Conservation (phyloP, 92 coral and sea anemone species). For the Epizoanthus fatuus region DNA sequence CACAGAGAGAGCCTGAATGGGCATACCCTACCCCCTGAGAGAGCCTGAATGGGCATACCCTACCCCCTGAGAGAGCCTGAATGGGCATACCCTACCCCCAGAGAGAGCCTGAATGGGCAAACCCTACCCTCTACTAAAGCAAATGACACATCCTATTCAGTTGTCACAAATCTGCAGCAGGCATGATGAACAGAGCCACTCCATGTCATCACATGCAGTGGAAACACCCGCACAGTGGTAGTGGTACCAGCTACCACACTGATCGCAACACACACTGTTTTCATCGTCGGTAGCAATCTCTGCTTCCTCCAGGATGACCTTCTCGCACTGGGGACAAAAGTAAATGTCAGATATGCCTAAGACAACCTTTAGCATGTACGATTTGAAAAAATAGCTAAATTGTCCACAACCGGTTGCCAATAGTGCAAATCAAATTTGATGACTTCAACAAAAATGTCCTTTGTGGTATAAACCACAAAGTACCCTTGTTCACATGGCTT, state of each 20-base stretch:
- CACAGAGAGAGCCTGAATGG: too few species aligned
- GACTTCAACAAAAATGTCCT: slow-evolving; percentile 2
- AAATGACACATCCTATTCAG: too few species aligned
- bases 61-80: background rate
- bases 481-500: slow-evolving; percentile 1
- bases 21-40: too few species aligned
- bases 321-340: slow-evolving; percentile 49
- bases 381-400: slow-evolving; percentile 13
- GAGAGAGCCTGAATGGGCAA: slow-evolving; percentile 7
- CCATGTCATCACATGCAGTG: background rate
- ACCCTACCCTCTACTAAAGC: background rate
- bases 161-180: too few species aligned
- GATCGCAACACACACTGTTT: slow-evolving; percentile 49
- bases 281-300: slow-evolving; percentile 18
- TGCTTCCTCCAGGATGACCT: slow-evolving; percentile 17
- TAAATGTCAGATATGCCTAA: slow-evolving; percentile 13
- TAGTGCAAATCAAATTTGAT: background rate
- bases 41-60: background rate
- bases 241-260: slow-evolving; percentile 44
- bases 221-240: slow-evolving; percentile 30
- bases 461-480: slow-evolving; percentile 14
- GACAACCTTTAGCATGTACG: slow-evolving; percentile 16
- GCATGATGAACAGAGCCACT: too few species aligned
- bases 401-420: background rate
- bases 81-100: slow-evolving; percentile 1